Evolutionary conservation across 2,888 invertebrate genomes (phyloP), one percentile per base, ranked within the genome.

Genomic region (Eupeodes latifasciatus): DNA sequence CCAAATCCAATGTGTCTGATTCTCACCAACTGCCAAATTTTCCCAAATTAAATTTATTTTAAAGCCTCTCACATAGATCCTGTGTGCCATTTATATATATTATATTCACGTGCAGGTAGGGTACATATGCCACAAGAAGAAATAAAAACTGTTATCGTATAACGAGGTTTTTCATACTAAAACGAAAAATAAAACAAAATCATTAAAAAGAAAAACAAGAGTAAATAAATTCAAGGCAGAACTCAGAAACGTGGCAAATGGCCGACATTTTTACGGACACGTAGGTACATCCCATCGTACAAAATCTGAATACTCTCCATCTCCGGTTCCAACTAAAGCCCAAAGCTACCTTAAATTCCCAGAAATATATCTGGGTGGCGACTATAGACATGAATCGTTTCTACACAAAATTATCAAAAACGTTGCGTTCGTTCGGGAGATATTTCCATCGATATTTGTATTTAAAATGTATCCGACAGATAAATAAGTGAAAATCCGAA

Each of bases 381-480:
- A 16, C 10, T 10, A 55, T 3, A 19, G 9, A 2, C 10, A 11
- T 19, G 5, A 11, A 12, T 11, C 5, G 19, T 57, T 57, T 57
- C 11, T 57, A 27, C 12, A 71, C 4, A 9, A 4, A 57, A 64
- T 27, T 9, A 51, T 67, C 61, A 67, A 61, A 19, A 69, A 19
- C 75, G n/a, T 69, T 27, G 27, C 27, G 27, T 27, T 27, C 27
- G 27, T 27, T 27, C 19, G 27, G 27, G 27, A 9, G 6, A 4
- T 16, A 61, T 55, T 71, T 40, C 69, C 72, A 72, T 44, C 53
- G 72, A 59, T 34, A 61, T 47, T 12, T 7, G 5, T 83, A 81
- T 84, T 84, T 84, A 84, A 88, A 84, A 77, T 88, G 72, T 84
- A 88, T 84, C 57, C 69, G 64, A 69, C 55, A 51, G 75, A 72